Evolutionary conservation across 1,140 invertebrate species (phyloP).

Genomic region (Tetramorium parvispinum): DNA sequence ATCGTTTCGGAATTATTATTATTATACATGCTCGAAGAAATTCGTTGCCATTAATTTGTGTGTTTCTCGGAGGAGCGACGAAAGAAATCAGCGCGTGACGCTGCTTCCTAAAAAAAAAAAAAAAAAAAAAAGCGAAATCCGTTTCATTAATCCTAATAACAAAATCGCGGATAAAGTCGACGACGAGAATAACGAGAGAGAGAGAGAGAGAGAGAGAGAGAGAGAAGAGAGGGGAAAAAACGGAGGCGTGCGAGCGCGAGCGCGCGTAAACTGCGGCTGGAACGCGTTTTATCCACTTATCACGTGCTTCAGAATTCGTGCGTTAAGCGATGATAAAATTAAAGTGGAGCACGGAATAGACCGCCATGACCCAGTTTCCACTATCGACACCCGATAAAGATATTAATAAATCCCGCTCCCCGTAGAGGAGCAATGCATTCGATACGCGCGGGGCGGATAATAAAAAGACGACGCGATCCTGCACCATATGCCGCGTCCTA

Average conservation of each 20-base stretch:
- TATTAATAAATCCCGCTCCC: conserved; percentile 45
- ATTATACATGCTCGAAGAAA: not conserved
- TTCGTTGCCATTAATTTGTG: not conserved
- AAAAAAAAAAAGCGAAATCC: not conserved
- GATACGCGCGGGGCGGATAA: not conserved
- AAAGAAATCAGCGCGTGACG: conserved; percentile 38
- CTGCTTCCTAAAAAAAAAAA: not conserved
- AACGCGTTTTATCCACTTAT: conserved; percentile 53
- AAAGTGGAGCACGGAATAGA: conserved; percentile 63
- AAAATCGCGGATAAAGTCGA: not conserved
- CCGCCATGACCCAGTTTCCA: conserved; percentile 65
- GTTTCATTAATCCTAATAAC: conserved; percentile 17
- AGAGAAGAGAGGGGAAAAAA: not conserved
- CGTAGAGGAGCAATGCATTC: conserved; percentile 30
- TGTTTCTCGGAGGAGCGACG: not conserved
- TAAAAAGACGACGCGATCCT: conserved; percentile 22
- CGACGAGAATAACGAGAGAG: not conserved
- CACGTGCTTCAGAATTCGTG: conserved; percentile 55
- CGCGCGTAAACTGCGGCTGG: not conserved
- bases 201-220: not conserved
- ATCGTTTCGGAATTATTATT: not conserved
- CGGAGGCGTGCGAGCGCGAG: not conserved
- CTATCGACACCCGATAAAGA: conserved; percentile 65
- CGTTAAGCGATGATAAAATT: conserved; percentile 63
- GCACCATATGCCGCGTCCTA: not conserved